Conservation (phyloP, 30 jellyfish, hydroid and myxozoan genomes). For the Calvadosia cruxmelitensis region DNA sequence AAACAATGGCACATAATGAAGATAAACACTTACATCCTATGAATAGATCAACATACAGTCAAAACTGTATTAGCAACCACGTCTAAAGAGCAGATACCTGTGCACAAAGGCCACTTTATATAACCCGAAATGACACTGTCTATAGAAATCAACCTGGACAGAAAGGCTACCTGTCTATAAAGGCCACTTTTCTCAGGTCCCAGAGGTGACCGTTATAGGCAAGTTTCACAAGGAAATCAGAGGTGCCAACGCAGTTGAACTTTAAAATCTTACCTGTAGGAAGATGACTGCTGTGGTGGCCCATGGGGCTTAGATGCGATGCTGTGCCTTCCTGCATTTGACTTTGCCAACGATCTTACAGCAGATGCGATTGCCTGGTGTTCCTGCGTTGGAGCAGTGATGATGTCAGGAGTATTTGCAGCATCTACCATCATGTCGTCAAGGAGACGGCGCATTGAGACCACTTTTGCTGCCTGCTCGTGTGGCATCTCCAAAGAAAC, state of each 20-base stretch:
- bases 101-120: no score
- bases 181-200: no score
- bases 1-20: no score
- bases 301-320: not conserved
- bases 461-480: constrained; percentile 64
- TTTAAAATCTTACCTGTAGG: not conserved
- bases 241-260: no score
- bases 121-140: not conserved
- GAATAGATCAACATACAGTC: no score
- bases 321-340: not conserved
- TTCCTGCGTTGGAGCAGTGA: constrained; percentile 28
- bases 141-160: not conserved
- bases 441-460: constrained; percentile 50
- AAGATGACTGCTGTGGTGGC: not conserved
- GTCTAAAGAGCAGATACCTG: no score
- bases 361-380: constrained; percentile 19
- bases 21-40: no score
- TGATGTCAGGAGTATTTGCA: constrained; percentile 57
- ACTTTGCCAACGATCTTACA: constrained; percentile 4
- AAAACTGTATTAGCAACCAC: no score
- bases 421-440: constrained; percentile 64
- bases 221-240: no score
- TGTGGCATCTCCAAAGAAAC: constrained; percentile 63
- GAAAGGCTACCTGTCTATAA: no score
- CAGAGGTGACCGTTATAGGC: no score